Evolutionary conservation across 1,140 invertebrate genomes (phyloP), one percentile per base, ranked within the genome.

Genomic region (Drosophila grimshawi): DNA sequence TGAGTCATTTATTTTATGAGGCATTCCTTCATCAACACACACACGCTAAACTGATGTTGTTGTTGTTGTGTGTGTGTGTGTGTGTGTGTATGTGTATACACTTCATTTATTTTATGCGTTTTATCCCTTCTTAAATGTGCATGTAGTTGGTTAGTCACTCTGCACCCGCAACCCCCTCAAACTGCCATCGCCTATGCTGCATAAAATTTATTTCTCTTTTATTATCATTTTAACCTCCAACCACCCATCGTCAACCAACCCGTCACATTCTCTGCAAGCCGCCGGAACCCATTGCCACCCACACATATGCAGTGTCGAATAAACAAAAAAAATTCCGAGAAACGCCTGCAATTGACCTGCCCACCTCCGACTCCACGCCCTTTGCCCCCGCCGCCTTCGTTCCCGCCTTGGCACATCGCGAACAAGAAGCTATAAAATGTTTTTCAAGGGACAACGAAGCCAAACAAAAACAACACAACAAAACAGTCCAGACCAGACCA

Each of bases 191-290:
- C 5, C 83, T 82, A 72, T 77, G 80, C 83, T 88, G 83, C 83
- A 86, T 86, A 80, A 82, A 86, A 86, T 88, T 86, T 86, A 86
- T 86, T 86, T 86, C 83, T 69, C 59, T 86, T 86, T 86, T 86
- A 86, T 86, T 86, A 86, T 86, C 82, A 86, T 86, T 86, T 88
- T 83, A 74, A 29, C 35, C 45, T 33, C 11, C 33, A 3, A 5
- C 5, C 37, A 3, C 37, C 0, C 29, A 1, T 19, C 19, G 19
- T 1, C 19, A 19, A n/a, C n/a, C n/a, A 19, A 19, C 7, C 5
- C 29, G 1, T 11, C 32, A 1, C 5, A 30, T 35, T 10, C n/a
- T 43, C 46, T 63, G 56, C 45, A 56, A 39, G 51, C 35, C 7
- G 37, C n/a, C 51, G 10, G 53, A 32, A 6, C 45, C 30, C 66